Percentiles rank a stretch among this genome's conserved stretches.
Evolutionary conservation across 2,113 vertebrate species (phyloP).

Genomic region (Bubalus kerabau): DNA sequence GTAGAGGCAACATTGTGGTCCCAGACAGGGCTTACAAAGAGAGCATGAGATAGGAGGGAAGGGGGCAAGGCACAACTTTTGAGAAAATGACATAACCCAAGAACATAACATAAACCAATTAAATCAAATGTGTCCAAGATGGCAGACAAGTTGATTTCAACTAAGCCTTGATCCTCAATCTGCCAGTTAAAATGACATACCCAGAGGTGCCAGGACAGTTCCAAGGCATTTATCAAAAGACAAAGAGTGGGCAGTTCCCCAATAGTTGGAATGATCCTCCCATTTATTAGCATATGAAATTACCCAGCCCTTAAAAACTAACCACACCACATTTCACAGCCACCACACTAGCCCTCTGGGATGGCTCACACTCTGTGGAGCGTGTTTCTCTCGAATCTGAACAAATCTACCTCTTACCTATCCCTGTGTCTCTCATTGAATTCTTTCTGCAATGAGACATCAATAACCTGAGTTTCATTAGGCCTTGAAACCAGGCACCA

Average conservation of each 20-base stretch:
- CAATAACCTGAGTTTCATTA: background rate
- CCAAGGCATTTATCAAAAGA: background rate
- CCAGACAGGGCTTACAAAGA: background rate
- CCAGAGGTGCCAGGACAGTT: background rate
- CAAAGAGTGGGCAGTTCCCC: background rate
- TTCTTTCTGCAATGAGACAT: background rate
- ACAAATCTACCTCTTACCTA: background rate
- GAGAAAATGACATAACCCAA: background rate
- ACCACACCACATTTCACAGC: background rate
- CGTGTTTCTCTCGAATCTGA: background rate
- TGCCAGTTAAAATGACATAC: background rate
- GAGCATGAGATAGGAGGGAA: background rate
- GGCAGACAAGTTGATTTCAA: background rate
- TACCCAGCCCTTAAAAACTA: background rate
- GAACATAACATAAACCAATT: background rate
- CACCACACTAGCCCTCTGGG: background rate
- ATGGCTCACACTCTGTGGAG: background rate
- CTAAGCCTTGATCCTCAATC: background rate
- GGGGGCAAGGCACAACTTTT: background rate
- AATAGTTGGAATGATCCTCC: background rate
- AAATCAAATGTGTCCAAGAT: background rate
- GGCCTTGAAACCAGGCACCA: background rate
- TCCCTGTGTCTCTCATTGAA: background rate
- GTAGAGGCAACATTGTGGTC: background rate
- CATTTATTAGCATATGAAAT: background rate